Evolutionary conservation across 2,113 vertebrate species (phyloP), one percentile per base, ranked within the genome.

Genomic region (Heterotis niloticus): DNA sequence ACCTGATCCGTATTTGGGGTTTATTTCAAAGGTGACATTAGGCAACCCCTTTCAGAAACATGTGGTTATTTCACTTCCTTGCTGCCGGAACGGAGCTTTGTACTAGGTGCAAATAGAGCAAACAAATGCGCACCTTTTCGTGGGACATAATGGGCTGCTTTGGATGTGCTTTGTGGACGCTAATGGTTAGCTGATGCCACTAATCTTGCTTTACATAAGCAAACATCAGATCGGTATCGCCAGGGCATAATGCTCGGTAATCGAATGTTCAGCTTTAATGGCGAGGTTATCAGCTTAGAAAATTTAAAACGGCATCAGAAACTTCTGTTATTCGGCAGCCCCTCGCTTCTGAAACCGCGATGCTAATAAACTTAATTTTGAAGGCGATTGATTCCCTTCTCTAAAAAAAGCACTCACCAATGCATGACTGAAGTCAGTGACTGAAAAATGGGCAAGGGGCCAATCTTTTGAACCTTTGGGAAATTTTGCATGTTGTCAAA

Each of bases 201-300:
- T 69, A 56, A 79, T 60, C 67, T 81, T 56, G 52, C 77, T 73
- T 29, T 81, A 78, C 81, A 78, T 76, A 73, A 60, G 28, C 44
- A 68, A 74, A 81, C 73, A 87, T 88, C 80, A 78, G 81, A 90
- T 88, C 90, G 81, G 52, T 84, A 81, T 87, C 79, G 82, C 75
- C 76, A 17, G 72, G 71, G 78, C 81, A 75, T 62, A 76, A 78
- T 87, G 84, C 76, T 79, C 79, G 77, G 79, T 83, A 86, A 83
- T 75, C 51, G 73, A 84, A 83, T 83, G 3, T 74, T 79, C 83
- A 73, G 84, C 84, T 85, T 77, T 74, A 64, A 65, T 67, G 65
- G 68, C 52, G 18, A 26, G 24, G 16, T 29, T 56, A 29, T 67
- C 26, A 9, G 24, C 51, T 59, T 75, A 74, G 17, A 75, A 34